These are phyloP conservation scores for Anguilla marmorata DNA, from an alignment of 2,797 vertebrate species.

Conservation along the genomic window DNA sequence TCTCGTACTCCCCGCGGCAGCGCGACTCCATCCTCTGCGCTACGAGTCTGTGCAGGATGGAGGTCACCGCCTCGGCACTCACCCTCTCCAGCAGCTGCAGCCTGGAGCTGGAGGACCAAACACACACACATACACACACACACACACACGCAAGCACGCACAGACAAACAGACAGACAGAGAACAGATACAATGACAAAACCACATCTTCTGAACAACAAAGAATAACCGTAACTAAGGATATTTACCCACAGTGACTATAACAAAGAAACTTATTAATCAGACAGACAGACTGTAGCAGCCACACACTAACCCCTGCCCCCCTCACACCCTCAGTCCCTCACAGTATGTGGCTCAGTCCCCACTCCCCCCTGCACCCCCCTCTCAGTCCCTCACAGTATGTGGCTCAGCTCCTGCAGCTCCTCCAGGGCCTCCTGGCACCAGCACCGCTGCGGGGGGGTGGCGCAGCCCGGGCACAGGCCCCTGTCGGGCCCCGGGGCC, in stretches of 20 bases:
- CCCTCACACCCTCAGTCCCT: conserved; percentile 52
- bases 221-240: background rate
- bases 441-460: conserved; percentile 76
- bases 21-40: conserved; percentile 91
- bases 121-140: conserved; percentile 4
- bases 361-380: too few relatives aligned
- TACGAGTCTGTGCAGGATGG: conserved; percentile 88
- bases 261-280: background rate
- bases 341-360: conserved; percentile 85
- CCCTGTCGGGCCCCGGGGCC: conserved; percentile 40
- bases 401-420: conserved; percentile 84
- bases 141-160: background rate
- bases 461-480: conserved; percentile 77
- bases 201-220: background rate
- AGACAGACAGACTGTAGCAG: background rate
- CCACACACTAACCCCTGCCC: background rate
- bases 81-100: conserved; percentile 90
- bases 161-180: background rate
- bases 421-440: conserved; percentile 84
- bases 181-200: background rate
- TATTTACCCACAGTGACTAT: background rate
- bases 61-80: conserved; percentile 88
- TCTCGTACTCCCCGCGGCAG: conserved; percentile 91
- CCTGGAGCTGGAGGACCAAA: conserved; percentile 67
- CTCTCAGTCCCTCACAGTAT: conserved; percentile 78